Evolutionary conservation across 2,888 invertebrate genomes (phyloP).

Genomic region (Alloplasta piceator): DNA sequence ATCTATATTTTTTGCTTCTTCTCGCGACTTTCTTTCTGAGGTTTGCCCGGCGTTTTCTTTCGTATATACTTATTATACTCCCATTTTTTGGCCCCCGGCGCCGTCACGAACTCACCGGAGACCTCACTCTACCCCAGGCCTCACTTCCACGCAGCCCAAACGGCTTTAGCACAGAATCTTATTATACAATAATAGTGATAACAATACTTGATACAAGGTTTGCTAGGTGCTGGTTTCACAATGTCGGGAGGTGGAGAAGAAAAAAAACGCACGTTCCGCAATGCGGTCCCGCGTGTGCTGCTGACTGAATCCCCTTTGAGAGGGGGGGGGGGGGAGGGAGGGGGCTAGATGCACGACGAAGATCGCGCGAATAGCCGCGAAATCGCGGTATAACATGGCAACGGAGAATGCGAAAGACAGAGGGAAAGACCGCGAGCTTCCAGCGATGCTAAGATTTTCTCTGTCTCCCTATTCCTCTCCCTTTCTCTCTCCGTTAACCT

Average conservation of each 20-base stretch:
- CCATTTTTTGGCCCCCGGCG: slow-evolving; percentile 45
- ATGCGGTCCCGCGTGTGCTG: slow-evolving; percentile 73
- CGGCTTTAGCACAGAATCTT: slow-evolving; percentile 50
- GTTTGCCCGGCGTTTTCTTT: slow-evolving; percentile 43
- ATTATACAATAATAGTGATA: slow-evolving; percentile 55
- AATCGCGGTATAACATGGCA: slow-evolving; percentile 14
- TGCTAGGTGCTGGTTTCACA: slow-evolving; percentile 44
- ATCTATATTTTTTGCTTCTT: slow-evolving; percentile 38
- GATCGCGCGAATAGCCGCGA: slow-evolving; percentile 36
- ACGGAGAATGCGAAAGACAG: slow-evolving; percentile 42
- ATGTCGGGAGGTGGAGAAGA: slow-evolving; percentile 34
- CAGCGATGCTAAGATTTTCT: slow-evolving; percentile 31
- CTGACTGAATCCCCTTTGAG: slow-evolving; percentile 33
- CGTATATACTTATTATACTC: slow-evolving; percentile 18
- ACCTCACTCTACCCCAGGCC: slow-evolving; percentile 2
- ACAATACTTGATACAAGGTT: slow-evolving; percentile 30
- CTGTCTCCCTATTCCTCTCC: slow-evolving; percentile 31
- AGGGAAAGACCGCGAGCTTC: slow-evolving; percentile 66
- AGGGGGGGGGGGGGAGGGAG: slow-evolving; percentile 6
- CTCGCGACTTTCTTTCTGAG: slow-evolving; percentile 18
- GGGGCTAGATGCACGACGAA: slow-evolving; percentile 46
- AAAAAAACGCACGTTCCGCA: slow-evolving; percentile 72
- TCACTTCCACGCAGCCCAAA: slow-evolving; percentile 26
- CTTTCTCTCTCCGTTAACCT: slow-evolving; percentile 64
- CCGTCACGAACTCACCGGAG: slow-evolving; percentile 55